A percentile compares a stretch with the other conserved stretches of the same genome.
Conservation (phyloP, 2,797 vertebrate species). For the Mionectes olivaceus region DNA sequence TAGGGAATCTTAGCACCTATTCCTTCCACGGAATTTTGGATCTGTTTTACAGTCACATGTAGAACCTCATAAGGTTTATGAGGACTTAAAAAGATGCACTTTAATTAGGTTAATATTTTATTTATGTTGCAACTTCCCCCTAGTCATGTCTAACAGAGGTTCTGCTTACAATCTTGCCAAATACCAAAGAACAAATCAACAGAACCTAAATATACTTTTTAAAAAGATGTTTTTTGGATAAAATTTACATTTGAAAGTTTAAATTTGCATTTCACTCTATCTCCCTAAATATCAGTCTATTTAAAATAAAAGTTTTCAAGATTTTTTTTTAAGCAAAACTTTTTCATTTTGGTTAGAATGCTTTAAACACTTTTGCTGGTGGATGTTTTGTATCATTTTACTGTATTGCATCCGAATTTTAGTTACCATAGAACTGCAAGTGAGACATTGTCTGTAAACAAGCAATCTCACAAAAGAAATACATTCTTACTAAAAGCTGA, state of each 20-base stretch:
- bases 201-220: conserved; percentile 66
- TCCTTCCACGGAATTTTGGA: not conserved
- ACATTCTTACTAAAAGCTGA: not conserved
- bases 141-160: conserved; percentile 61
- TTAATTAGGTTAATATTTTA: conserved; percentile 73
- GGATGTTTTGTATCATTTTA: not conserved
- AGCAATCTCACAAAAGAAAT: not conserved
- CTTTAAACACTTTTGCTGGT: not conserved
- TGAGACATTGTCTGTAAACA: not conserved
- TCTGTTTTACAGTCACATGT: not conserved
- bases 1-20: not conserved
- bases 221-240: conserved; percentile 37
- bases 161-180: conserved; percentile 66
- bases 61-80: conserved; percentile 39
- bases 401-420: not conserved
- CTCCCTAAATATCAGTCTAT: not conserved
- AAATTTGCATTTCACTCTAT: conserved; percentile 37
- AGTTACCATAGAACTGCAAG: not conserved
- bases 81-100: conserved; percentile 48
- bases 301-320: not conserved
- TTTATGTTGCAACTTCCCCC: conserved; percentile 51
- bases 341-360: not conserved
- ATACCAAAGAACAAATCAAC: conserved; percentile 66
- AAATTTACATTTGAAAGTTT: conserved; percentile 64
- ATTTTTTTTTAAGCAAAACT: not conserved